A percentile compares a stretch with the other conserved stretches of the same genome.
Conservation (phyloP, 1,140 invertebrate genomes). For the Hesperophylax magnus region DNA sequence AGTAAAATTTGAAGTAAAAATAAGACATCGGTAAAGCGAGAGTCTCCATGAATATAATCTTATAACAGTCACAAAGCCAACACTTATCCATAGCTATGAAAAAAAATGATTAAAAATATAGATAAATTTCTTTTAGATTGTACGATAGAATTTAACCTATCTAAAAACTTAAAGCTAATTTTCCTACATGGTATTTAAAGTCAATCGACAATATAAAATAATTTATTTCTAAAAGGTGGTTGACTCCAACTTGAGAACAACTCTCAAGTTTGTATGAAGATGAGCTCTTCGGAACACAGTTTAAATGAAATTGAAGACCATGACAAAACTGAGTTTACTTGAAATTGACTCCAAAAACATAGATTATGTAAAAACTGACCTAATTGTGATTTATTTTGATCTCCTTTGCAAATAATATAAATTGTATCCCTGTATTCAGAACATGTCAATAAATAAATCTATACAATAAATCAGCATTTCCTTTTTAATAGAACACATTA, state of each 20-base stretch:
- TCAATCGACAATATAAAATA: constrained; percentile 8
- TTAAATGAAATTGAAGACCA: no score
- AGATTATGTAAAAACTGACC: no score
- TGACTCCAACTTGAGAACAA: background rate
- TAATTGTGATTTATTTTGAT: no score
- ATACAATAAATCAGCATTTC: no score
- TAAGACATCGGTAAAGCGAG: background rate
- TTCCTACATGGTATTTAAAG: constrained; percentile 11
- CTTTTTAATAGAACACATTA: no score
- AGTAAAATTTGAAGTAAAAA: background rate
- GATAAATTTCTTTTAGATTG: background rate
- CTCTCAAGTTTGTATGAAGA: background rate
- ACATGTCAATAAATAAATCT: no score
- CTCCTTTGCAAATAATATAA: no score
- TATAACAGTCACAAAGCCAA: constrained; percentile 15
- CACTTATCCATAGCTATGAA: constrained; percentile 5
- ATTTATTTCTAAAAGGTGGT: constrained; percentile 15
- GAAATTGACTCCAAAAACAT: no score
- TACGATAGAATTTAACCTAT: constrained; percentile 22
- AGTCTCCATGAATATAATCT: background rate
- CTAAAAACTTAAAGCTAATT: constrained; percentile 16
- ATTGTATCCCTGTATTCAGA: no score
- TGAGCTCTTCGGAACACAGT: no score
- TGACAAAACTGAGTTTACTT: no score
- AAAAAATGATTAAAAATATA: constrained; percentile 6